Percentiles rank a stretch among this genome's conserved stretches.
These are phyloP conservation scores for Megalonaias nervosa DNA, from an alignment of 1,140 invertebrate species.

Conservation along the genomic window DNA sequence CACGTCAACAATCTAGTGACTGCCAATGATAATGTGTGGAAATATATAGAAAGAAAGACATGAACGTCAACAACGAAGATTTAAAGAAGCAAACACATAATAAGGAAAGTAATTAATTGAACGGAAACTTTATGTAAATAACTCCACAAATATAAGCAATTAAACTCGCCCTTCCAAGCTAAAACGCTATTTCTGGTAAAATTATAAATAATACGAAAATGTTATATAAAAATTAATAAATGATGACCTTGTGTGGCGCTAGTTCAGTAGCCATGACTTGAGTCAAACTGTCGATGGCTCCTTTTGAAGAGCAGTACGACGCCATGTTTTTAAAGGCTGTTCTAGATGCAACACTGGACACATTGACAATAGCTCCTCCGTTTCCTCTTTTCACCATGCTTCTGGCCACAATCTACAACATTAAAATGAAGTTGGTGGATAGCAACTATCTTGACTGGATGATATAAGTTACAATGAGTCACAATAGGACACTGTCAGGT, in stretches of 20 bases:
- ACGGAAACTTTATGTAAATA: too few species aligned
- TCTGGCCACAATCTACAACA: constrained; percentile 73
- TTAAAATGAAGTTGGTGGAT: background rate
- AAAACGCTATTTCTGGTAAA: too few species aligned
- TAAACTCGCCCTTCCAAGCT: too few species aligned
- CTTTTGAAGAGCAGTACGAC: constrained; percentile 80
- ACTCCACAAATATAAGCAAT: too few species aligned
- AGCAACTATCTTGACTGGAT: background rate
- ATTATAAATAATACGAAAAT: too few species aligned
- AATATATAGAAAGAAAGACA: too few species aligned
- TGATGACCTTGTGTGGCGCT: constrained; percentile 75
- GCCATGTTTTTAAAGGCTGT: constrained; percentile 82
- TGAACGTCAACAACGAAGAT: too few species aligned
- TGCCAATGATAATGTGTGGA: too few species aligned
- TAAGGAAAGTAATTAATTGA: too few species aligned
- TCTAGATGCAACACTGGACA: constrained; percentile 82
- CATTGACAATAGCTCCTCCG: constrained; percentile 87
- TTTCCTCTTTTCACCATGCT: constrained; percentile 79
- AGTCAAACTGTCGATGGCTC: constrained; percentile 75
- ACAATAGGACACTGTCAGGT: background rate
- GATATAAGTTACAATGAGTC: background rate
- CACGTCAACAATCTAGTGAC: too few species aligned
- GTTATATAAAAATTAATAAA: too few species aligned
- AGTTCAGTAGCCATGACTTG: constrained; percentile 87
- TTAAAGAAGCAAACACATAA: too few species aligned